Evolutionary conservation across 2,113 vertebrate species (phyloP).

Genomic region (Paedocypris sp.): DNA sequence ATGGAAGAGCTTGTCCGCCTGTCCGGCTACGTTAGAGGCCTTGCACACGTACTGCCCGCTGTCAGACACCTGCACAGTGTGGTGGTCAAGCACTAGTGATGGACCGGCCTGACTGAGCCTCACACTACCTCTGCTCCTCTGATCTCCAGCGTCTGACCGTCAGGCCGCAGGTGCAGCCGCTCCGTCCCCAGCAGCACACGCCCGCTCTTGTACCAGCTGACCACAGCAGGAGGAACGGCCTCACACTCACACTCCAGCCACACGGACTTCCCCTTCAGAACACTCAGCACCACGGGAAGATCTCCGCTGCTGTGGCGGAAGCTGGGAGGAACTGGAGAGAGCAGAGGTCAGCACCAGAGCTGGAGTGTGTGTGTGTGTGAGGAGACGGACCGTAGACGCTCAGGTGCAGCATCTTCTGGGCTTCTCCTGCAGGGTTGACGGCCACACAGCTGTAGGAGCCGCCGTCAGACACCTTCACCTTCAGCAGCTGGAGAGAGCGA

Average conservation of each 20-base stretch:
- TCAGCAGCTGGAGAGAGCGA: slow-evolving; percentile 78
- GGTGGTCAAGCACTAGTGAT: too few species aligned
- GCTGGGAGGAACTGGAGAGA: slow-evolving; percentile 77
- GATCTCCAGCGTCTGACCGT: slow-evolving; percentile 71
- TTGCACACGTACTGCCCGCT: slow-evolving; percentile 91
- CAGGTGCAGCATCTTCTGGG: slow-evolving; percentile 74
- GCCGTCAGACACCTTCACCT: slow-evolving; percentile 74
- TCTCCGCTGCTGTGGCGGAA: slow-evolving; percentile 72
- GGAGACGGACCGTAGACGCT: slow-evolving; percentile 78
- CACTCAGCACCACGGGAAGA: slow-evolving; percentile 64
- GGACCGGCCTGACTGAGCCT: slow-evolving; percentile 64
- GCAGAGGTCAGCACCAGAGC: not conserved
- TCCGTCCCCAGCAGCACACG: slow-evolving; percentile 58
- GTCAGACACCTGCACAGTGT: too few species aligned
- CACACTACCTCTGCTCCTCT: slow-evolving; percentile 70
- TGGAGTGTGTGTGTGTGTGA: not conserved
- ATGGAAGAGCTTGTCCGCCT: slow-evolving; percentile 90
- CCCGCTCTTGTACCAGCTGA: slow-evolving; percentile 91
- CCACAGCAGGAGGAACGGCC: slow-evolving; percentile 76
- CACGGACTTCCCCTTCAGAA: slow-evolving; percentile 61
- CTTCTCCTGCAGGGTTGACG: slow-evolving; percentile 82
- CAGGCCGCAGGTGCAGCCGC: slow-evolving; percentile 56
- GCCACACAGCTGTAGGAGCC: slow-evolving; percentile 86
- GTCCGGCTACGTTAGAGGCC: slow-evolving; percentile 85
- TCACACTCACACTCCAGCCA: slow-evolving; percentile 79